Base-by-base conservation (phyloP, 2,797 vertebrate species). In the Neoniphon sammara region DNA sequence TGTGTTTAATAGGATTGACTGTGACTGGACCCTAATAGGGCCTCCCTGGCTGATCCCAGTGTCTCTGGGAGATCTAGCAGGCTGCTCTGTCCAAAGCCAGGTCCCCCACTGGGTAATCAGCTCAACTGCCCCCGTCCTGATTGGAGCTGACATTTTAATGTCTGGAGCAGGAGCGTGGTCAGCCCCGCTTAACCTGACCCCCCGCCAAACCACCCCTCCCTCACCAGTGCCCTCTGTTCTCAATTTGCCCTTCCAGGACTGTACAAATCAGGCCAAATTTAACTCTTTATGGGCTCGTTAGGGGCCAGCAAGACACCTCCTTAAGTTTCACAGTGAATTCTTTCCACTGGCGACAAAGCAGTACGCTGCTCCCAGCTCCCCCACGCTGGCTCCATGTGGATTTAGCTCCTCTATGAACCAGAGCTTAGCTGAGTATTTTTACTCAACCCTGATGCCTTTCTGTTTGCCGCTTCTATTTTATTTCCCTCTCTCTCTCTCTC, bases 61-160 rank as follows among this genome's bases (percentile, higher is more conserved):
- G 91, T 94, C 91, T 93, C 89, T 92, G 89, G 83, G 90, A 94
- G 92, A 91, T 89, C 85, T 85, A 70, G 84, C 92, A 91, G 91
- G 88, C 91, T 87, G 87, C 81, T 87, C 89, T 87, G 85, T 90
- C 91, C 90, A 92, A 92, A 90, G 91, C 91, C 84, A 84, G 84
- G 88, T 90, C 88, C 89, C 93, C 93, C 88, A 89, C 93, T 92
- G 92, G 89, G 93, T 91, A 94, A 93, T 92, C 94, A 90, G 85
- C 91, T 95, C 93, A 94, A 86, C 92, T 93, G 94, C 91, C 94
- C 91, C 90, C 50, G 61, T 78, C 90, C 88, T 95, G 93, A 95
- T 95, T 95, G 92, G 87, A 94, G 82, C 88, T 94, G 95, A 95
- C 95, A 90, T 93, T 95, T 95, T 95, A 95, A 95, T 95, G 94